These are phyloP conservation scores for Phoxinus dragarum DNA, from an alignment of 2,797 vertebrate genomes.

Conservation along the genomic window DNA sequence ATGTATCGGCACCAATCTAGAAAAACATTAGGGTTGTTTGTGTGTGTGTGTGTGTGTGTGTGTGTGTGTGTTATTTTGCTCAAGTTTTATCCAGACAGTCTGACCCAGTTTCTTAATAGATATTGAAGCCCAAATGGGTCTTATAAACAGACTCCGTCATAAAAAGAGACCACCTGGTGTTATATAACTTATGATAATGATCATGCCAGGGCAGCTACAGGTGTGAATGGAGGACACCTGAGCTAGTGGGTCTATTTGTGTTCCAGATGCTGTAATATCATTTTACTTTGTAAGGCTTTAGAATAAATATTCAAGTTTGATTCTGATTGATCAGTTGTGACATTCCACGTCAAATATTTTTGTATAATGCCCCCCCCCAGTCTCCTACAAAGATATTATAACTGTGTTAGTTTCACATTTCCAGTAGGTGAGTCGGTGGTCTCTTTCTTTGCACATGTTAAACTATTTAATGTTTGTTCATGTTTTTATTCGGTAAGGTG, in stretches of 20 bases:
- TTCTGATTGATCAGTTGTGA: background rate
- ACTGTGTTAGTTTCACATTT: too few species aligned
- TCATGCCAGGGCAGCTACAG: conserved; percentile 39
- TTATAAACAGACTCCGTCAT: background rate
- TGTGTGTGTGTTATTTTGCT: background rate
- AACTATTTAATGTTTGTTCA: background rate
- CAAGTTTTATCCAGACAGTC: conserved; percentile 32
- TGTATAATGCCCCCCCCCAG: too few species aligned
- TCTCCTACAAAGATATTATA: background rate
- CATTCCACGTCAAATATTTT: background rate
- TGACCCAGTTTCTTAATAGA: conserved; percentile 38
- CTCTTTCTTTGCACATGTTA: background rate
- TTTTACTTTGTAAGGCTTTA: background rate
- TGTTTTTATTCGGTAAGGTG: background rate
- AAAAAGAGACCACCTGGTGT: conserved; percentile 19
- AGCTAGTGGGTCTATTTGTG: background rate
- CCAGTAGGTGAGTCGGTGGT: too few species aligned
- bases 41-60: background rate
- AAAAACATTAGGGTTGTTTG: background rate
- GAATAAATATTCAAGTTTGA: background rate
- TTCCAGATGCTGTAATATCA: background rate
- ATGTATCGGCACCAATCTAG: background rate
- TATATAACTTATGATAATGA: conserved; percentile 27
- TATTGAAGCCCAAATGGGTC: background rate
- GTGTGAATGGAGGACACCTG: conserved; percentile 37